Conservation (phyloP, 2,797 vertebrate species). For the Saxicola maurus region DNA sequence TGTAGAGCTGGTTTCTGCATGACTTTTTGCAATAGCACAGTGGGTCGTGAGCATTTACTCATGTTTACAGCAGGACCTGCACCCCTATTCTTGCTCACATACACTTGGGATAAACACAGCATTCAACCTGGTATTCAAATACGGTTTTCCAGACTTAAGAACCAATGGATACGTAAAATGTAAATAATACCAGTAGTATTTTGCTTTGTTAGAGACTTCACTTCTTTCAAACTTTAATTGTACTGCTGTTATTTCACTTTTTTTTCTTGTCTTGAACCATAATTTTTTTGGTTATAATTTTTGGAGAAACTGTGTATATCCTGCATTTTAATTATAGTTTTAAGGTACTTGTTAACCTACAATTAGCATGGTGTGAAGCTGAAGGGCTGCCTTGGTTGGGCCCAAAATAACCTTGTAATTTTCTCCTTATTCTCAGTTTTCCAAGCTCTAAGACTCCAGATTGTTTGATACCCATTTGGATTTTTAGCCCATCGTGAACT, state of each 20-base stretch:
- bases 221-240: not conserved
- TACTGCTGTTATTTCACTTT: not conserved
- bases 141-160: not conserved
- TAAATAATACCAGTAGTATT: not conserved
- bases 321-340: slow-evolving; percentile 2
- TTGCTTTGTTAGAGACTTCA: not conserved
- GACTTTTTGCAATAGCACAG: not conserved
- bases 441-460: slow-evolving; percentile 24
- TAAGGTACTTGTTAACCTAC: not conserved
- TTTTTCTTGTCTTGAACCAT: not conserved
- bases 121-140: not conserved
- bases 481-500: slow-evolving; percentile 45
- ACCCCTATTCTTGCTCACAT: not conserved
- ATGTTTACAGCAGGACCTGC: not conserved
- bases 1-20: not conserved
- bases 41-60: not conserved
- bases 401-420: slow-evolving; percentile 19
- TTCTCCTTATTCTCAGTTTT: not conserved
- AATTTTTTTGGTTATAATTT: not conserved
- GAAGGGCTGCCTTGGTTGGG: not conserved
- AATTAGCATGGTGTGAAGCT: not conserved
- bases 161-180: accelerated
- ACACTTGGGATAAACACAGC: not conserved
- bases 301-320: not conserved
- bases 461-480: slow-evolving; percentile 32